Base-by-base conservation (phyloP, 1,140 invertebrate species). In the Luehdorfia chinensis region DNA sequence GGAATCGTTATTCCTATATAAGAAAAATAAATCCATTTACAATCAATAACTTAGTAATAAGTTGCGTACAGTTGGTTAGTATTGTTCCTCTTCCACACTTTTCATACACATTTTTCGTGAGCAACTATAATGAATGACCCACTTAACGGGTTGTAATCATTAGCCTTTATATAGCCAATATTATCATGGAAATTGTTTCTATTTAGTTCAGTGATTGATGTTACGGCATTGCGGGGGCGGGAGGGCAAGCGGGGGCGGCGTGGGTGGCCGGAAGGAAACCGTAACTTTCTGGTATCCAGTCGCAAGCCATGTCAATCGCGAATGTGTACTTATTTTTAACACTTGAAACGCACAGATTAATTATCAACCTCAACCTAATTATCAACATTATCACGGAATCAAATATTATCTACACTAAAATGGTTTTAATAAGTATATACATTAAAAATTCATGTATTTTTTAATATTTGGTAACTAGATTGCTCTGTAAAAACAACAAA, bases 231-330 rank as follows among this genome's bases (percentile, higher is more conserved):
- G 66, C 63, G 68, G 57, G 50, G 74, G 71, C 60, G 66, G 45
- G 68, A 56, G 50, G 74, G 71, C 60, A 64, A 41, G n/a, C 37
- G 74, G 58, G 64, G 69, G 61, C 50, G 47, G 59, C 64, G 79
- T 84, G 65, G 80, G 77, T 64, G 75, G 50, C 75, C 77, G 80
- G 80, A 84, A 84, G 80, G 73, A 76, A 84, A 58, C 54, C 55
- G 50, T 66, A 66, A 57, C 58, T 69, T 67, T 70, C 50, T 58
- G 68, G 60, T 65, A 66, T 69, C 58, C 58, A 30, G 25, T 33
- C 6, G 11, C 9, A 12, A 37, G 18, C 9, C 11, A 0, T 37
- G 18, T 37, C 34, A 21, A 37, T 33, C 9, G 32, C 32, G 18
- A 33, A 33, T 33, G 14, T 16, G 6, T 9, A 4, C 13, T 16